A percentile compares a stretch with the other conserved stretches of the same genome.
Conservation (phyloP, 2,797 vertebrate genomes). For the Eupleurogrammus muticus region DNA sequence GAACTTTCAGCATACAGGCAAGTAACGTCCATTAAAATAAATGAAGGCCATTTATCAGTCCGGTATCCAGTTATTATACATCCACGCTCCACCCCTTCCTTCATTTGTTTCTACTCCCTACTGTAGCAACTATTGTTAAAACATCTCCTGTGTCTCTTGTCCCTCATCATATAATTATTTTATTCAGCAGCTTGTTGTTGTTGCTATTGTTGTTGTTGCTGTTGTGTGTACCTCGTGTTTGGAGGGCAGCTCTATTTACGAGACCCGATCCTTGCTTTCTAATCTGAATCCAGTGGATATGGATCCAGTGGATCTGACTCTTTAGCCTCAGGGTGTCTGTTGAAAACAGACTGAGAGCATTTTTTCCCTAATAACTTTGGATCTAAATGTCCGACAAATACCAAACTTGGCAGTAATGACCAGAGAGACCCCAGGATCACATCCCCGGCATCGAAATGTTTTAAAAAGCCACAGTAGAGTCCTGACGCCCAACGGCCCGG, state of each 20-base stretch:
- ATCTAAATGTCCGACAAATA: too few relatives aligned
- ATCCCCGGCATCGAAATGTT: too few relatives aligned
- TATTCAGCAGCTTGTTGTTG: conserved; percentile 46
- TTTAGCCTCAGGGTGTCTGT: conserved; percentile 49
- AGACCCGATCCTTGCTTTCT: conserved; percentile 50
- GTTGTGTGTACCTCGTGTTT: conserved; percentile 56
- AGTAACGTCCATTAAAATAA: too few relatives aligned
- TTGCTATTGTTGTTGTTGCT: conserved; percentile 44
- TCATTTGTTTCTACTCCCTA: conserved; percentile 39
- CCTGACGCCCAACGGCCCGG: too few relatives aligned
- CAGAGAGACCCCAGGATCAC: too few relatives aligned
- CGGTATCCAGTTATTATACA: too few relatives aligned
- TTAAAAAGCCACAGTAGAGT: too few relatives aligned
- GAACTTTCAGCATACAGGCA: too few relatives aligned
- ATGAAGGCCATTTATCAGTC: too few relatives aligned
- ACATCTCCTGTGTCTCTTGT: conserved; percentile 55
- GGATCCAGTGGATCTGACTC: conserved; percentile 48
- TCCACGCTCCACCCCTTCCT: conserved; percentile 47
- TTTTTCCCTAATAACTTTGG: too few relatives aligned
- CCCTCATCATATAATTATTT: conserved; percentile 75
- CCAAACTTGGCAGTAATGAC: too few relatives aligned
- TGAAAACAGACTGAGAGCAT: too few relatives aligned
- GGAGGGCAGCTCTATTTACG: conserved; percentile 41
- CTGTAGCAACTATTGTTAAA: conserved; percentile 64
- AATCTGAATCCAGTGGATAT: conserved; percentile 55